These are phyloP conservation scores for Odontothrips loti DNA, from an alignment of 2,888 invertebrate species.

Conservation along the genomic window DNA sequence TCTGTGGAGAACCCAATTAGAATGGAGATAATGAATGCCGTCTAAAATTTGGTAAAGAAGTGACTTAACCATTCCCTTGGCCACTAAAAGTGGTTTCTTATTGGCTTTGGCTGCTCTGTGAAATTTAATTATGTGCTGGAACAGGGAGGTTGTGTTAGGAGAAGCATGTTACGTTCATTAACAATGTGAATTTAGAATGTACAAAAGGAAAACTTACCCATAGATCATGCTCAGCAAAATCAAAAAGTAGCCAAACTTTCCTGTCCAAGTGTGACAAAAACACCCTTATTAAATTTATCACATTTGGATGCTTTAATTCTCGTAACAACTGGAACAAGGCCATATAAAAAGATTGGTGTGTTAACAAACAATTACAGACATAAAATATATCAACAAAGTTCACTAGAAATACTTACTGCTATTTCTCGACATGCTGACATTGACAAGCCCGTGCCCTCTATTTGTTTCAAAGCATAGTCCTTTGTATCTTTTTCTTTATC, in stretches of 20 bases:
- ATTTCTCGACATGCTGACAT: constrained; percentile 99
- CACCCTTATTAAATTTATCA: constrained; percentile 92
- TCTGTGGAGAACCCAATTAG: constrained; percentile 97
- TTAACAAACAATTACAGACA: background rate
- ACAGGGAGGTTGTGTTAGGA: constrained; percentile 36
- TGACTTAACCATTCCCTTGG: constrained; percentile 97
- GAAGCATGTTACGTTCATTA: constrained; percentile 28
- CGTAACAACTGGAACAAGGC: constrained; percentile 70
- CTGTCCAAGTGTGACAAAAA: constrained; percentile 94
- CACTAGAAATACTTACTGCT: constrained; percentile 62
- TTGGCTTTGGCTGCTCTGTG: constrained; percentile 96
- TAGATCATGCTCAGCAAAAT: constrained; percentile 98
- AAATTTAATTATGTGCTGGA: constrained; percentile 93
- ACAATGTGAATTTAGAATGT: constrained; percentile 27
- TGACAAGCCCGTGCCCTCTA: constrained; percentile 96
- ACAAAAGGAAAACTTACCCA: constrained; percentile 60
- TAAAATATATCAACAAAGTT: background rate
- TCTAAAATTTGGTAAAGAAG: constrained; percentile 95
- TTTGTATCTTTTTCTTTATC: constrained; percentile 57
- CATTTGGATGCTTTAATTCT: constrained; percentile 94
- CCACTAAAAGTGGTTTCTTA: constrained; percentile 93
- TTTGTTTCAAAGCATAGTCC: constrained; percentile 97
- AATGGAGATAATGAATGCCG: constrained; percentile 97
- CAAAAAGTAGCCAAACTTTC: constrained; percentile 95
- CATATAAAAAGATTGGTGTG: background rate